Percentiles rank a stretch among this genome's conserved stretches.
These are phyloP conservation scores for Meghimatium bilineatum DNA, from an alignment of 2,888 invertebrate species.

Conservation along the genomic window DNA sequence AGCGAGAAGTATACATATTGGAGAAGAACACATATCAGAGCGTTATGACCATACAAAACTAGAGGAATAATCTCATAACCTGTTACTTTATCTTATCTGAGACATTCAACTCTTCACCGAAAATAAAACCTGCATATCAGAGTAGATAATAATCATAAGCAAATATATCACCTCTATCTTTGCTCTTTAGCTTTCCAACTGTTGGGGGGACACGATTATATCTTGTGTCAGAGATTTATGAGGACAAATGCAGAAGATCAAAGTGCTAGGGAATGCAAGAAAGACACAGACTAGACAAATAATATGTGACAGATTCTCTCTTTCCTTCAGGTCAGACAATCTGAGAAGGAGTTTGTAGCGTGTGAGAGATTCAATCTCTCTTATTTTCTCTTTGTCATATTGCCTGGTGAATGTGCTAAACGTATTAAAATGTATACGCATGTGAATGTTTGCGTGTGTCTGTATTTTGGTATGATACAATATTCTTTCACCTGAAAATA, in stretches of 20 bases:
- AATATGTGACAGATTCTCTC: neutral
- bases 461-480: no score
- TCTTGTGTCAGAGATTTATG: constrained; percentile 5
- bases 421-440: no score
- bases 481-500: no score
- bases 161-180: constrained; percentile 23
- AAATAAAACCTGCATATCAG: neutral
- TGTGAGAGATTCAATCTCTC: neutral
- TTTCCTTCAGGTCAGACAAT: neutral
- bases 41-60: no score
- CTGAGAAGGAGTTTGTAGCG: neutral
- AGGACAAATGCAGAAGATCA: neutral
- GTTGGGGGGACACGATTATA: neutral
- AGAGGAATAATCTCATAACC: no score
- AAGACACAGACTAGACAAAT: neutral
- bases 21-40: no score
- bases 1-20: no score
- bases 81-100: neutral
- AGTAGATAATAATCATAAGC: constrained; percentile 7
- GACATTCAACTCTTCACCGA: neutral
- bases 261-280: neutral
- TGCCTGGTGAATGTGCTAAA: no score
- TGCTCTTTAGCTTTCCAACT: neutral
- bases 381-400: no score
- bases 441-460: no score